A percentile compares a stretch with the other conserved stretches of the same genome.
These are phyloP conservation scores for Moxostoma hubbsi DNA, from an alignment of 2,797 vertebrate species.

Conservation along the genomic window DNA sequence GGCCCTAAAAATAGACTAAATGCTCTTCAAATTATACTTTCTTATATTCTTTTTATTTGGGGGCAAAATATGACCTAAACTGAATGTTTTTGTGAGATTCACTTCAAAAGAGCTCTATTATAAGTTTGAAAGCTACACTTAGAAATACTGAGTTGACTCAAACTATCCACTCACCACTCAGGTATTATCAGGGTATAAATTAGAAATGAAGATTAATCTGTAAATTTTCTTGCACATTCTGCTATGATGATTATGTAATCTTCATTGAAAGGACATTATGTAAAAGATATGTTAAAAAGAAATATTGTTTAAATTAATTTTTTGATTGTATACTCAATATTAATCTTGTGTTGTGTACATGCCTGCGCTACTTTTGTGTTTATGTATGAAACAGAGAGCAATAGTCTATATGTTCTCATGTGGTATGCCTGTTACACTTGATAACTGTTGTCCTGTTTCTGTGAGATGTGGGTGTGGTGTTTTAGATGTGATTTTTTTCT, in stretches of 20 bases:
- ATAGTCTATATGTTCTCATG: background rate
- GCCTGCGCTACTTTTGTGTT: background rate
- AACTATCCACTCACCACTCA: background rate
- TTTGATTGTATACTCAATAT: background rate
- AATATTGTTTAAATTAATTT: background rate
- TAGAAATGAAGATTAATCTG: background rate
- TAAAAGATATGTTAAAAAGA: background rate
- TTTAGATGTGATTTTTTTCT: background rate
- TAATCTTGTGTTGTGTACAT: background rate
- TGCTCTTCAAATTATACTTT: background rate
- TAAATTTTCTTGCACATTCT: background rate
- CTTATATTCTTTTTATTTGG: background rate
- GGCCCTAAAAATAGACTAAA: background rate
- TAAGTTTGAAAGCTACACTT: background rate
- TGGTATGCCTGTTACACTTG: slow-evolving; percentile 39
- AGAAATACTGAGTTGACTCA: background rate
- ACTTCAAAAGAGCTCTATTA: background rate
- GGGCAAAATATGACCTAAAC: background rate
- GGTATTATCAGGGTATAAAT: background rate
- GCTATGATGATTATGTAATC: background rate
- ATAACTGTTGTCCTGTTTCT: slow-evolving; percentile 19
- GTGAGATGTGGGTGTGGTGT: background rate
- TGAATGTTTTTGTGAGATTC: background rate
- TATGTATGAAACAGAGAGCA: background rate
- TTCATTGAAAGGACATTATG: background rate